Percentiles rank a stretch among this genome's conserved stretches.
These are phyloP conservation scores for Pammene aurita DNA, from an alignment of 2,888 invertebrate species.

Conservation along the genomic window DNA sequence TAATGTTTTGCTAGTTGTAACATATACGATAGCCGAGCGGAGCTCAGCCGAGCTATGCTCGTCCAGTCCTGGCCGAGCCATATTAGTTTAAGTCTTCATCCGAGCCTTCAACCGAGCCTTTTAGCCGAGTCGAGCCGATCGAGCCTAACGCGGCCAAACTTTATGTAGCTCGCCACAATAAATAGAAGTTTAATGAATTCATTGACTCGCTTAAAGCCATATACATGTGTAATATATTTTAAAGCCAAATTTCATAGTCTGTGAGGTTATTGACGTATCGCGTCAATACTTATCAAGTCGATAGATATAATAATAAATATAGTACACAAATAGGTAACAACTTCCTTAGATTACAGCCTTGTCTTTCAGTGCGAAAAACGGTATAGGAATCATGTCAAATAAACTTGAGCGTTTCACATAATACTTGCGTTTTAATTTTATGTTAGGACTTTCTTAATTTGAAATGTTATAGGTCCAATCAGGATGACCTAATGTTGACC, in stretches of 20 bases:
- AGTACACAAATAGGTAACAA: slow-evolving; percentile 81
- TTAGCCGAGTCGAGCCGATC: neutral
- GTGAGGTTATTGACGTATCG: slow-evolving; percentile 77
- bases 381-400: slow-evolving; percentile 49
- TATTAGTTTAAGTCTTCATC: no score
- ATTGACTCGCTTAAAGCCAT: slow-evolving; percentile 80
- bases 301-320: slow-evolving; percentile 75
- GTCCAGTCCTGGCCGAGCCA: neutral
- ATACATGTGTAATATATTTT: slow-evolving; percentile 80
- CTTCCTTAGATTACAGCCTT: slow-evolving; percentile 76
- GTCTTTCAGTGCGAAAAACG: slow-evolving; percentile 51
- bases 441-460: slow-evolving; percentile 10
- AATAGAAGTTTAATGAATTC: slow-evolving; percentile 75
- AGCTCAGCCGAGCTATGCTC: slow-evolving; percentile 10
- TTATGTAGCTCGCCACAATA: slow-evolving; percentile 53
- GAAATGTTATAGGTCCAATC: slow-evolving; percentile 9
- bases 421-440: slow-evolving; percentile 20
- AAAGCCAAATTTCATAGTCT: slow-evolving; percentile 84
- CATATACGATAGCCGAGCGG: slow-evolving; percentile 55
- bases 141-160: slow-evolving; percentile 14
- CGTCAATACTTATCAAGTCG: slow-evolving; percentile 76
- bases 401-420: slow-evolving; percentile 27
- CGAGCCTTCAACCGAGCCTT: neutral
- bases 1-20: slow-evolving; percentile 73
- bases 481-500: slow-evolving; percentile 12